Evolutionary conservation across 2,888 invertebrate species (phyloP), one percentile per base, ranked within the genome.

Genomic region (Phorcus lineatus): DNA sequence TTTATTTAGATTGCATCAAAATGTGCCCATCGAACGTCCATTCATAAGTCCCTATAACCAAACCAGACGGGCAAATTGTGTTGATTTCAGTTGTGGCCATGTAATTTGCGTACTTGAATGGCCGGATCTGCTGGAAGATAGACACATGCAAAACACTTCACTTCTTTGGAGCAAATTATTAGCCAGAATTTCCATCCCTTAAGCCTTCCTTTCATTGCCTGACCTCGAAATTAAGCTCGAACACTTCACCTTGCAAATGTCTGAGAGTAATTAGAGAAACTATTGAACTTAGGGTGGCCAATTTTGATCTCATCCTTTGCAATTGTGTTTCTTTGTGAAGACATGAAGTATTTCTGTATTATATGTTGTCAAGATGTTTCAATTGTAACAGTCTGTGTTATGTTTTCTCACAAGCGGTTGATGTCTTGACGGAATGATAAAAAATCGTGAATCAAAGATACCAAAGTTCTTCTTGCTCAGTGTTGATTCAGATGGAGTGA

Each of bases 31-130:
- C 70, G 40, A 36, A 17, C 70, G 70, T 70, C 40, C 19, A 70
- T 70, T 70, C 40, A 70, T 70, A 70, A 70, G 70, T 70, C 70
- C 40, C 40, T 70, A 70, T 70, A 70, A 70, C 70, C 40, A 36
- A 70, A 70, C 40, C 70, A 40, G 31, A 70, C 70, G 28, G 19
- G 70, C 36, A 70, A 70, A 70, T 70, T 70, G 70, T 70, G 70
- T 70, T 70, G 70, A 36, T 70, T 70, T 70, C 19, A 19, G 70
- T 70, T 70, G 40, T 28, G 24, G 19, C 36, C 40, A 16, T 70
- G 36, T 17, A 11, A 17, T 17, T 36, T 31, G 7, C 70, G 4
- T 19, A 17, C 19, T 36, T 70, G 70, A 70, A 70, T 70, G 70
- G 70, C n/a, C 13, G 16, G 36, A 36, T 11, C 47, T 11, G 47